These are phyloP conservation scores for Rhipidura dahli DNA, from an alignment of 2,113 vertebrate species.

Conservation along the genomic window DNA sequence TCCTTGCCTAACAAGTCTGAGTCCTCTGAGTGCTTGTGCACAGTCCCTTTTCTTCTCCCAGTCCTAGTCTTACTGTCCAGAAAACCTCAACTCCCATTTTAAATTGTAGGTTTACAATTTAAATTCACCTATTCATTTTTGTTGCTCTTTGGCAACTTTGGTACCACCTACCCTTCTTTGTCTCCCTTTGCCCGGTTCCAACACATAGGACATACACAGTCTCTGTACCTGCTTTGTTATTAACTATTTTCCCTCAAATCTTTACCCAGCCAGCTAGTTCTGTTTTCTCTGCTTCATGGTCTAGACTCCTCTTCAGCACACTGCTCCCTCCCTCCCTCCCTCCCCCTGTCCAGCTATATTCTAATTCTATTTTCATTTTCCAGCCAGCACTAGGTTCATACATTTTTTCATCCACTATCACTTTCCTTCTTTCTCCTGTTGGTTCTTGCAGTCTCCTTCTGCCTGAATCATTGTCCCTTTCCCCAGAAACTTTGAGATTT, in stretches of 20 bases:
- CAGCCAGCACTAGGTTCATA: neutral
- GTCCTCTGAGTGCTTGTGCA: neutral
- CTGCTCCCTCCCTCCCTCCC: neutral
- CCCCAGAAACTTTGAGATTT: neutral
- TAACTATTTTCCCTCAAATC: neutral
- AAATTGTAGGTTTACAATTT: neutral
- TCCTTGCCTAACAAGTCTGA: neutral
- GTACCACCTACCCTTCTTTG: neutral
- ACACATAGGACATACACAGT: neutral
- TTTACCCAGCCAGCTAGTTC: neutral
- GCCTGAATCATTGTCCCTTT: neutral
- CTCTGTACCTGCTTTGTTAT: neutral
- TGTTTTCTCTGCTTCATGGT: neutral
- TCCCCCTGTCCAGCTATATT: neutral
- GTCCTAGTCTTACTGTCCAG: neutral
- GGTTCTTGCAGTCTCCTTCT: neutral
- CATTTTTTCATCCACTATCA: neutral
- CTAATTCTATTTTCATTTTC: neutral
- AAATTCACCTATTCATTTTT: neutral
- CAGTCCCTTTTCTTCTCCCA: neutral
- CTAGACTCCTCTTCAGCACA: neutral
- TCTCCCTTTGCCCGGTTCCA: neutral
- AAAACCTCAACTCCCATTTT: neutral
- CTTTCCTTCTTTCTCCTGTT: neutral
- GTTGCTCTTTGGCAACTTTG: neutral